phyloP scores from a whole-genome alignment of 2,113 vertebrate species.

The Paratilapia polleni region DNA sequence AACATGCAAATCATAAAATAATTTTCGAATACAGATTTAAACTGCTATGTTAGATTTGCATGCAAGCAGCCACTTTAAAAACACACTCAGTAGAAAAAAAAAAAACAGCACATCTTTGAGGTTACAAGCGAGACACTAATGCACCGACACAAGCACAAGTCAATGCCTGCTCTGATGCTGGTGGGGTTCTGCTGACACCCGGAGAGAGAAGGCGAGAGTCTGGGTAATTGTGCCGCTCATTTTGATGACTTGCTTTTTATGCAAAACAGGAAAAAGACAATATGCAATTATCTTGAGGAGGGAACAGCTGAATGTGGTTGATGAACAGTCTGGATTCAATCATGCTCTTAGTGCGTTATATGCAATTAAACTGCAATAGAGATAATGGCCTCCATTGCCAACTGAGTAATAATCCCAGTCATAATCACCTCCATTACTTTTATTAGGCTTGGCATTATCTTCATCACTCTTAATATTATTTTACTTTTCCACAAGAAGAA shows the following conservation, averaged over 20 bases:
- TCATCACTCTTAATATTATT: slow-evolving; percentile 79
- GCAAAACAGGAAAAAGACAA: slow-evolving; percentile 85
- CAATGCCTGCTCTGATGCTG: slow-evolving; percentile 57
- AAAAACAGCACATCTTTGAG: slow-evolving; percentile 46
- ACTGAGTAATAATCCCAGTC: slow-evolving; percentile 82
- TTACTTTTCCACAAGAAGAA: slow-evolving; percentile 68
- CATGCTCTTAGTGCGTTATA: slow-evolving; percentile 82
- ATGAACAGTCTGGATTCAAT: slow-evolving; percentile 85
- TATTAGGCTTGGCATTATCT: slow-evolving; percentile 80
- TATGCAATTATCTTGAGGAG: slow-evolving; percentile 84
- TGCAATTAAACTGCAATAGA: slow-evolving; percentile 86
- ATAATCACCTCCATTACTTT: slow-evolving; percentile 85
- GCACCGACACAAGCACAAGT: slow-evolving; percentile 52
- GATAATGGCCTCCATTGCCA: slow-evolving; percentile 82
- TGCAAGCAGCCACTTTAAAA: slow-evolving; percentile 53
- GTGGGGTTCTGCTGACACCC: slow-evolving; percentile 74
- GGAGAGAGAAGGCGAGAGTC: slow-evolving; percentile 73
- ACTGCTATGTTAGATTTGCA: slow-evolving; percentile 48
- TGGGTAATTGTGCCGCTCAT: slow-evolving; percentile 81
- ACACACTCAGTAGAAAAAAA: slow-evolving; percentile 4
- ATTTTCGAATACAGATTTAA: slow-evolving; percentile 43
- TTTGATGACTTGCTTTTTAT: slow-evolving; percentile 84
- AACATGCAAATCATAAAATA: slow-evolving; percentile 27
- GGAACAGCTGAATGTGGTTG: slow-evolving; percentile 81
- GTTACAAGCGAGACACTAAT: slow-evolving; percentile 62